Evolutionary conservation across 2,797 vertebrate species (phyloP), one percentile per base, ranked within the genome.

Genomic region (Hippocampus kuda): DNA sequence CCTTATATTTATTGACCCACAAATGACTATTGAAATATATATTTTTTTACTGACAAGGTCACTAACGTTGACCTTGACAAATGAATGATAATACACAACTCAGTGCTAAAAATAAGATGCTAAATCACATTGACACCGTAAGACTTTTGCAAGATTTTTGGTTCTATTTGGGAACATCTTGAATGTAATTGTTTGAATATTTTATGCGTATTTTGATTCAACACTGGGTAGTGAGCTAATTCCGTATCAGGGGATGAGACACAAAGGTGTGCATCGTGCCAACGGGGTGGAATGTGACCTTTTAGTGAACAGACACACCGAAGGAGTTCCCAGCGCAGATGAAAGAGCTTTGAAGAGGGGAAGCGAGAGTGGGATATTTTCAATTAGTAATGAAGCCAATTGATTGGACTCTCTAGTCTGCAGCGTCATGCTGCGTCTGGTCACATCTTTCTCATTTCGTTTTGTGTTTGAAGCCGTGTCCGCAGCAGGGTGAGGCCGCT

Each of bases 321-420:
- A 79, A 84, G 81, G 72, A 78, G 71, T 82, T 84, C 74, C 66
- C 72, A 74, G 79, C 77, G 67, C 71, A 74, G 79, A 88, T 89
- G 79, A 90, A 89, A 87, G 77, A 68, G 70, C 82, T 83, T 79
- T 80, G 76, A 82, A 48, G 63, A 61, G 27, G 30, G 59, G 30
- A 60, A 16, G 57, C 12, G 16, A 20, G 70, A 68, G 70, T 69
- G 80, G 72, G 80, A 83, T 77, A 71, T 73, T 68, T 83, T 91
- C 72, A 85, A 88, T 91, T 86, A 90, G 79, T 88, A 85, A 90
- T 89, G 85, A 88, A 74, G 75, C 71, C 77, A 65, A 86, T 88
- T 85, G 88, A 90, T 88, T 87, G 77, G 79, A 68, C 72, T 75
- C 66, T 73, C 79, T 77, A 80, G 72, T 75, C 72, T 73, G 56